A percentile compares a stretch with the other conserved stretches of the same genome.
These are phyloP conservation scores for Drosophila kuntzei DNA, from an alignment of 2,888 invertebrate species.

Conservation along the genomic window DNA sequence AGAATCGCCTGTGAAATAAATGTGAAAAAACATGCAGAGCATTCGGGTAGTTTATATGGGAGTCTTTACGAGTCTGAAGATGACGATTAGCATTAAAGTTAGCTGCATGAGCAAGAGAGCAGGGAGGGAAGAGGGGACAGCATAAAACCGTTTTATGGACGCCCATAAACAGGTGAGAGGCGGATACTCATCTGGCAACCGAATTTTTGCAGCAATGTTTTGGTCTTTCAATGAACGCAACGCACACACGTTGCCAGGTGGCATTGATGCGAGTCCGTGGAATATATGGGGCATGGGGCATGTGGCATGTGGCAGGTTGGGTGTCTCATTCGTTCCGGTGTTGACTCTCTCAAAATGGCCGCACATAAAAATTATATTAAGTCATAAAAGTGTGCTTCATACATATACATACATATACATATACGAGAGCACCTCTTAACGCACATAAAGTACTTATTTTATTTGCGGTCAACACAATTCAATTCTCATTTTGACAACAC, in stretches of 20 bases:
- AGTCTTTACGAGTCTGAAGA: constrained; percentile 51
- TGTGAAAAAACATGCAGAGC: constrained; percentile 28
- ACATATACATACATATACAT: not conserved
- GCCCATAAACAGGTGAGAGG: constrained; percentile 70
- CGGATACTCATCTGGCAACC: constrained; percentile 39
- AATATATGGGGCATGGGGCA: not conserved
- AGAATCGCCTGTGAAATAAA: constrained; percentile 27
- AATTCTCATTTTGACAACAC: constrained; percentile 62
- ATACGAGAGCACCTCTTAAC: constrained; percentile 25
- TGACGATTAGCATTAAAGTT: constrained; percentile 79
- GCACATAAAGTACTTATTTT: constrained; percentile 55
- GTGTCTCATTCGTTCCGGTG: constrained; percentile 23
- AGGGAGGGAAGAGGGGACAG: constrained; percentile 1
- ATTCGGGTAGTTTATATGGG: constrained; percentile 45
- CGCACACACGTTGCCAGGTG: constrained; percentile 41
- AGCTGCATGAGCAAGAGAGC: constrained; percentile 9
- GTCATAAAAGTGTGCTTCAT: constrained; percentile 63
- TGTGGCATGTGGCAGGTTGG: not conserved
- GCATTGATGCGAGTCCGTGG: constrained; percentile 36
- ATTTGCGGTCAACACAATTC: constrained; percentile 72
- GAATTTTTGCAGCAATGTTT: constrained; percentile 38
- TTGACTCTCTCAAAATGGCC: constrained; percentile 66
- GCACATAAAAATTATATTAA: constrained; percentile 79
- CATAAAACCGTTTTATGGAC: constrained; percentile 74
- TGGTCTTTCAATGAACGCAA: constrained; percentile 13